Percentiles rank a stretch among this genome's conserved stretches.
Evolutionary conservation across 2,888 invertebrate genomes (phyloP).

Genomic region (Scaeva pyrastri): DNA sequence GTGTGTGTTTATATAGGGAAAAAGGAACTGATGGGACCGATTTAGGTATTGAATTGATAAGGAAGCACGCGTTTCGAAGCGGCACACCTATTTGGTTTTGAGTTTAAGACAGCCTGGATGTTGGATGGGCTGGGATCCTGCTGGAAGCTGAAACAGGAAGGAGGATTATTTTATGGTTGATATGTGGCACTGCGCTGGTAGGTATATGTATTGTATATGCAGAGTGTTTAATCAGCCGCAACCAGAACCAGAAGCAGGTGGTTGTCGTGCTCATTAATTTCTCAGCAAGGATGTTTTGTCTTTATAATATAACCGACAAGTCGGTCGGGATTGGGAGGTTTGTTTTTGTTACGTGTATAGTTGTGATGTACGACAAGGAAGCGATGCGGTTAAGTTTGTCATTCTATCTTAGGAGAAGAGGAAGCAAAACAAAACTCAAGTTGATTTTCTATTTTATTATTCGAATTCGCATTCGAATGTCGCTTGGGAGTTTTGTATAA

Average conservation of each 20-base stretch:
- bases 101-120: neutral
- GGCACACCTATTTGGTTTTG: slow-evolving; percentile 17
- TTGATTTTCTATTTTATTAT: slow-evolving; percentile 41
- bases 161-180: slow-evolving; percentile 55
- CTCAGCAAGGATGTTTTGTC: slow-evolving; percentile 43
- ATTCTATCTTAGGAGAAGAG: neutral
- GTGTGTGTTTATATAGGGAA: neutral
- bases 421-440: slow-evolving; percentile 35
- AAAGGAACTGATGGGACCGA: slow-evolving; percentile 28
- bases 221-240: slow-evolving; percentile 61
- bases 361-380: neutral
- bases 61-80: slow-evolving; percentile 46
- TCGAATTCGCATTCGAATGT: slow-evolving; percentile 5
- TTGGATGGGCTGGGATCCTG: no score
- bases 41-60: slow-evolving; percentile 59
- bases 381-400: neutral
- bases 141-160: no score
- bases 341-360: neutral
- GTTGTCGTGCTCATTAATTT: slow-evolving; percentile 61
- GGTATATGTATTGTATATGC: neutral
- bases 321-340: neutral
- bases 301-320: neutral
- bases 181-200: slow-evolving; percentile 15
- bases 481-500: slow-evolving; percentile 16
- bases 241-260: slow-evolving; percentile 60